phyloP scores from a whole-genome alignment of 2,113 vertebrate species.

The Dascyllus trimaculatus region DNA sequence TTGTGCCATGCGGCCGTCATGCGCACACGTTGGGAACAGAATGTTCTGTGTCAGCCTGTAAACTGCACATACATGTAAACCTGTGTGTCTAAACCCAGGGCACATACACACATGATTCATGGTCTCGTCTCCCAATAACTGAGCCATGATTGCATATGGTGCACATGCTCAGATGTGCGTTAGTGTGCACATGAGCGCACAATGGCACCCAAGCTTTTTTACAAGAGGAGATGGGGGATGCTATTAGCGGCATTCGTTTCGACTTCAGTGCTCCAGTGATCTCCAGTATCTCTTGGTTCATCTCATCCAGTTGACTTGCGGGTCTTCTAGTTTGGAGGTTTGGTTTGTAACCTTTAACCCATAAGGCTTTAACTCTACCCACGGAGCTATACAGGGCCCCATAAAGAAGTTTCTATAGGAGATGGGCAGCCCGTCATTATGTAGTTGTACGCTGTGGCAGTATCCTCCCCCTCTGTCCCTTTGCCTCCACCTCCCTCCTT shows the following conservation, averaged over 20 bases:
- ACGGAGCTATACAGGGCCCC: constrained; percentile 6
- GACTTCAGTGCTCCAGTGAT: neutral
- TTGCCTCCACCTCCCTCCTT: neutral
- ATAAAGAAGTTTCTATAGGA: neutral
- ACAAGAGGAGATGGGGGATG: neutral
- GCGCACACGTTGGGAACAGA: constrained; percentile 22
- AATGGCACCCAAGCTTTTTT: neutral
- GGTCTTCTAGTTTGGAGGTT: neutral
- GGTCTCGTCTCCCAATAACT: constrained; percentile 2
- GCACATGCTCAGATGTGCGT: constrained; percentile 22
- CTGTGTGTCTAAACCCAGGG: neutral
- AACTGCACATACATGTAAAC: constrained; percentile 26
- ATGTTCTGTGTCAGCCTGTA: constrained; percentile 40
- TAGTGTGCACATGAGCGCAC: neutral
- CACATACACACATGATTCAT: neutral
- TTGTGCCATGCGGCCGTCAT: neutral
- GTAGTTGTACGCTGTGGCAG: neutral
- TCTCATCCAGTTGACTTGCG: neutral
- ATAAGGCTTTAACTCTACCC: neutral
- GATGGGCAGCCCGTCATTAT: constrained; percentile 18
- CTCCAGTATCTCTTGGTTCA: neutral
- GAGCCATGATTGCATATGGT: constrained; percentile 19
- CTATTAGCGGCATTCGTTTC: constrained; percentile 4
- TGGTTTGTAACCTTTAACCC: constrained; percentile 1
- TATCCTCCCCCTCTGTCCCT: constrained; percentile 7